Evolutionary conservation across 2,113 vertebrate genomes (phyloP), one percentile per base, ranked within the genome.

Genomic region (Eclectus roratus): DNA sequence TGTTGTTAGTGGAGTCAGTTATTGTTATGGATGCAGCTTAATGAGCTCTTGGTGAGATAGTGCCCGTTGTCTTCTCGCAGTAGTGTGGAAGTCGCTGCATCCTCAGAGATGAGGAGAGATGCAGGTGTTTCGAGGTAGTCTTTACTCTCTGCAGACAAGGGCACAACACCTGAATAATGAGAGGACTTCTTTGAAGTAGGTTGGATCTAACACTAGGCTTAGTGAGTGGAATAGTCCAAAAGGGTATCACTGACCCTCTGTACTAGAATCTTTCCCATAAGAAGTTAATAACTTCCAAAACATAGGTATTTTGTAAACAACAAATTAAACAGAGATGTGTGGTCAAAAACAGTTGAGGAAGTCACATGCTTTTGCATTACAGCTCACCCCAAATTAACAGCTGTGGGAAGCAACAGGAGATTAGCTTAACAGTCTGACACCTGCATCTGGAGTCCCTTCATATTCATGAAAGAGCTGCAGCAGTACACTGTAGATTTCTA

Each of bases 11-110:
- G 66, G 61, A 73, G 58, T 84, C 77, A 49, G 74, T 80, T 82
- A 84, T 44, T 77, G 70, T 70, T 94, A 84, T 17, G 81, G 71
- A 91, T 58, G 87, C 23, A 73, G 33, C 19, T 85, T 77, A 85
- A 91, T 89, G 91, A 89, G 93, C 79, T 88, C n/a, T 83, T 82
- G 31, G 46, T 85, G 74, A 90, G 70, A 27, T 82, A 44, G 49
- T 82, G 72, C 53, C 64, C 46, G 25, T 89, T 85, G 49, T 79
- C 20, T 71, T 84, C 66, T 24, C 4, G 1, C 16, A 41, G 35
- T 25, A 79, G 35, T 17, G 47, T 69, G 49, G 69, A 87, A 84
- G 47, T 85, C 15, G 1, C 27, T 92, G 37, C 31, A 27, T 80
- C 69, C 46, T 70, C n/a, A 87, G 64, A 31, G 46, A 17, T 74